Evolutionary conservation across 2,113 vertebrate genomes (phyloP).

Genomic region (Grus americana): DNA sequence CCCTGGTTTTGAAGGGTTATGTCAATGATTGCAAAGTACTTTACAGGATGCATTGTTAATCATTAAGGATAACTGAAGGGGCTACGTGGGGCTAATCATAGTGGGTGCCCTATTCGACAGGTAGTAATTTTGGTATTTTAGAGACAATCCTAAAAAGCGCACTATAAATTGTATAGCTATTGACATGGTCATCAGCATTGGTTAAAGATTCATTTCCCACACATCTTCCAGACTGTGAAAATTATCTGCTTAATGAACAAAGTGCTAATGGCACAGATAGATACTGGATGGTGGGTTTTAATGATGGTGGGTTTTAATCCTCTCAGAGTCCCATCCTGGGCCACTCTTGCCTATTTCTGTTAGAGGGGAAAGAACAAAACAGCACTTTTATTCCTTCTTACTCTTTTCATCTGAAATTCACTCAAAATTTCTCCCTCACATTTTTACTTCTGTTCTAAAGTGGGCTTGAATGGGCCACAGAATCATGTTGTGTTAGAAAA

Average conservation of each 20-base stretch:
- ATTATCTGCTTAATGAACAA: background rate
- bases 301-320: background rate
- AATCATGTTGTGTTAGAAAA: background rate
- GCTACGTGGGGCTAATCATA: background rate
- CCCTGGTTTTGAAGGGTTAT: background rate
- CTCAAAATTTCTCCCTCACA: background rate
- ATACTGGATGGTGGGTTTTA: background rate
- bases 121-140: background rate
- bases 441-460: conserved; percentile 16
- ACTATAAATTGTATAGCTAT: background rate
- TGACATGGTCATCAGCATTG: background rate
- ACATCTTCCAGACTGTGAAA: background rate
- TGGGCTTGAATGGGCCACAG: background rate
- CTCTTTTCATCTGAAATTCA: background rate
- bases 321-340: background rate
- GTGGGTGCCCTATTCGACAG: background rate
- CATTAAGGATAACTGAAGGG: background rate
- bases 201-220: background rate
- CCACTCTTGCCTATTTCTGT: background rate
- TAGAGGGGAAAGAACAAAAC: background rate
- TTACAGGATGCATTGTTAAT: background rate
- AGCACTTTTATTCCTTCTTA: background rate
- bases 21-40: background rate
- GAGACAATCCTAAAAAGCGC: background rate
- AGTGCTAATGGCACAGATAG: background rate